Evolutionary conservation across 2,888 invertebrate species (phyloP), one percentile per base, ranked within the genome.

Genomic region (Anarsia innoxiella): DNA sequence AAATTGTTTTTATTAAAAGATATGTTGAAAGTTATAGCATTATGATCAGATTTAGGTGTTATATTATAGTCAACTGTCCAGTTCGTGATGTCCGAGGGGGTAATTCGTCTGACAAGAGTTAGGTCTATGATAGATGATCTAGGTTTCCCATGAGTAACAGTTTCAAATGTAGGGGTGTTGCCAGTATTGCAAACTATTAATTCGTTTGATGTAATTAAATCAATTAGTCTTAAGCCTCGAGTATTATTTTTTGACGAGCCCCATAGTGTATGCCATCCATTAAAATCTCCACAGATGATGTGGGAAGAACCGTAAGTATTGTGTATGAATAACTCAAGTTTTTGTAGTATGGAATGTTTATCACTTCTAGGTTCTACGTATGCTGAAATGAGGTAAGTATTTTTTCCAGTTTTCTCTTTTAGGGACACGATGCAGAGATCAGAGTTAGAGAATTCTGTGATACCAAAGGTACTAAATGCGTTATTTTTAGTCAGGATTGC

Each of bases 201-300:
- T 36, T 42, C 19, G 16, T 45, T 34, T 1, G 31, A n/a, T 8
- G 15, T 27, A 0, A 37, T 16, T 0, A 47, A 2, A 4, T 41
- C 37, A 0, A 11, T 10, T 0, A 45, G 25, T 2, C 14, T 25
- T 1, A 15, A 6, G 1, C 47, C 47, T 13, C 45, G 27, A 1
- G n/a, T 1, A 25, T 53, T n/a, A n/a, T n/a, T n/a, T n/a, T n/a
- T n/a, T n/a, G n/a, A n/a, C n/a, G n/a, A 40, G 2, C 53, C 52
- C 53, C 56, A 57, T 0, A 39, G 0, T 0, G 25, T 15, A 19
- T 54, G 48, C 49, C 51, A 51, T 0, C 49, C 54, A 14, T 56
- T 56, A 8, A 53, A 41, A 15, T 56, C 52, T 0, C 53, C 56
- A 2, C 45, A 31, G 0, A 54, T 31, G 0, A 56, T 23, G 19